Percentiles rank a stretch among this genome's conserved stretches.
Evolutionary conservation across 2,888 invertebrate species (phyloP).

Genomic region (Silvanus unidentatus): DNA sequence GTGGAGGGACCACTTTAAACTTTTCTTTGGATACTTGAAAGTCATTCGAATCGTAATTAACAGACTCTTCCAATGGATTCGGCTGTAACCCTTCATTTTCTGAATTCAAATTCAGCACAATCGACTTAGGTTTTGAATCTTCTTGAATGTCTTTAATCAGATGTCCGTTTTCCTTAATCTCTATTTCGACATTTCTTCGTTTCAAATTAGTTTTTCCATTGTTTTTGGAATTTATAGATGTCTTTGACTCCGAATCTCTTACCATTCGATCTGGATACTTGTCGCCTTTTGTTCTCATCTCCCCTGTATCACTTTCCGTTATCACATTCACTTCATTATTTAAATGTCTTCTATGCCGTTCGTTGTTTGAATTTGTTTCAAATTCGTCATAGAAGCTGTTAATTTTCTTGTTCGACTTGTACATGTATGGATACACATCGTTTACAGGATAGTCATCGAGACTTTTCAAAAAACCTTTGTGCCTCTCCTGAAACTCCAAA

Average conservation of each 20-base stretch:
- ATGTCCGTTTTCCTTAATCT: constrained; percentile 26
- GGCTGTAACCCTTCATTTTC: not conserved
- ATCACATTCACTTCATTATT: constrained; percentile 13
- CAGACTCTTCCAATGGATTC: not conserved
- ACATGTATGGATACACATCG: constrained; percentile 25
- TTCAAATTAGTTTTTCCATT: constrained; percentile 10
- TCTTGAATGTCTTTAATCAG: constrained; percentile 24
- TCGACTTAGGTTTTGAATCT: constrained; percentile 22
- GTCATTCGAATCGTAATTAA: not conserved
- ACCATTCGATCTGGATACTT: constrained; percentile 18
- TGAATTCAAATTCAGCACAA: constrained; percentile 18
- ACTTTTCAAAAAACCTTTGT: not conserved
- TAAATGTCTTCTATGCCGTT: constrained; percentile 10
- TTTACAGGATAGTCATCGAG: constrained; percentile 18
- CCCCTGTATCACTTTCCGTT: constrained; percentile 17
- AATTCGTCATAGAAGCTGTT: constrained; percentile 7
- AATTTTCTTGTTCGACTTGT: constrained; percentile 14
- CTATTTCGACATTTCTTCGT: constrained; percentile 14
- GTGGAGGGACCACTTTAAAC: not conserved
- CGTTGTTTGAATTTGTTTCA: constrained; percentile 2
- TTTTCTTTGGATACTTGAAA: not conserved
- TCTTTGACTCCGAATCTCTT: not conserved
- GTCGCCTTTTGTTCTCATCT: constrained; percentile 16
- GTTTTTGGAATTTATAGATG: constrained; percentile 9
- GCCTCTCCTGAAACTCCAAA: not conserved